Evolutionary conservation across 2,113 vertebrate species (phyloP).

Genomic region (Nannospalax galili): DNA sequence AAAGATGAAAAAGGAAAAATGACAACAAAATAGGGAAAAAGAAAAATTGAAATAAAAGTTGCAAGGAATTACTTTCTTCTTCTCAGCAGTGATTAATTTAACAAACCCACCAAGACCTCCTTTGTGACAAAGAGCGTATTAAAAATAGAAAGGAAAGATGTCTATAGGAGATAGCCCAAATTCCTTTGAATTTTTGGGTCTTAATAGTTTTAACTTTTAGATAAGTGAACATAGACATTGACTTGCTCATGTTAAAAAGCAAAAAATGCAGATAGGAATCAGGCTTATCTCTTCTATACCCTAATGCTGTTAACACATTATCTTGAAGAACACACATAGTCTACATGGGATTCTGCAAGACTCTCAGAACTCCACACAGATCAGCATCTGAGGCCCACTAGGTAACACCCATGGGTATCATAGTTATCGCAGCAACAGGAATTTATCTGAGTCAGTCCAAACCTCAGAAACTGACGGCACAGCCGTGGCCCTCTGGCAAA

Average conservation of each 20-base stretch:
- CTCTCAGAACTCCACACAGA: not conserved
- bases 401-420: not conserved
- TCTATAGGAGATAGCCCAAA: not conserved
- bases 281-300: not conserved
- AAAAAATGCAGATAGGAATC: not conserved
- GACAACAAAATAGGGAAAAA: not conserved
- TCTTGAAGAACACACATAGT: not conserved
- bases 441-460: not conserved
- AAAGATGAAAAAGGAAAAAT: not conserved
- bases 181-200: not conserved
- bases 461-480: not conserved
- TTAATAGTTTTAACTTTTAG: not conserved
- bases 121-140: not conserved
- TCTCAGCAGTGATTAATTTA: not conserved
- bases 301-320: not conserved
- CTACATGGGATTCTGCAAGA: not conserved
- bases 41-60: not conserved
- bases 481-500: not conserved
- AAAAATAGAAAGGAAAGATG: not conserved
- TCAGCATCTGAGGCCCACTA: not conserved
- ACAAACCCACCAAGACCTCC: not conserved
- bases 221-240: not conserved
- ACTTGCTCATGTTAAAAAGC: constrained; percentile 22
- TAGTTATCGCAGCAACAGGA: not conserved
- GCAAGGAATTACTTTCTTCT: not conserved